phyloP scores from a whole-genome alignment of 2,113 vertebrate genomes.

The Scopus umbretta region DNA sequence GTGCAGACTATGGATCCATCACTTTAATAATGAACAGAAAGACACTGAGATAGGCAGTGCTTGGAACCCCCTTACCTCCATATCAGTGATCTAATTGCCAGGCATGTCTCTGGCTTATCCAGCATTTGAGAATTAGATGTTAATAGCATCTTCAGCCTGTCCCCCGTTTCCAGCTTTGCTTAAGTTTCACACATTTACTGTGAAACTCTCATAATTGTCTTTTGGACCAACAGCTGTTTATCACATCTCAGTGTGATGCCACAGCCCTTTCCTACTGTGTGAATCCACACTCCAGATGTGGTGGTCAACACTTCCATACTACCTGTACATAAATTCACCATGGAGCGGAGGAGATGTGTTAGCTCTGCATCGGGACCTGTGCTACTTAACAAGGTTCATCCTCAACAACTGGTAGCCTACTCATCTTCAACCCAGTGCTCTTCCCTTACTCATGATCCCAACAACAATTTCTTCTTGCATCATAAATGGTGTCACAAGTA shows the following conservation, averaged over 20 bases:
- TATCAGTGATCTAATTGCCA: not conserved
- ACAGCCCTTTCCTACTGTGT: not conserved
- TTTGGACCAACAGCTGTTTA: not conserved
- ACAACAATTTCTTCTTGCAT: not conserved
- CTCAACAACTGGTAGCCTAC: not conserved
- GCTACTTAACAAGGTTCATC: not conserved
- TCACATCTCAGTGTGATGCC: not conserved
- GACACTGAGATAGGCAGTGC: not conserved
- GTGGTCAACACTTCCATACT: not conserved
- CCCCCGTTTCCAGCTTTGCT: not conserved
- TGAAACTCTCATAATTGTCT: not conserved
- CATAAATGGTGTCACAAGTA: not conserved
- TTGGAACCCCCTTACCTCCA: not conserved
- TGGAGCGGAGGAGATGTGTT: not conserved
- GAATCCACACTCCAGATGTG: not conserved
- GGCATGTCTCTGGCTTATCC: not conserved
- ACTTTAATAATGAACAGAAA: not conserved
- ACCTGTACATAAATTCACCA: not conserved
- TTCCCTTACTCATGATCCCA: not conserved
- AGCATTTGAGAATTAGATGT: not conserved
- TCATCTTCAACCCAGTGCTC: not conserved
- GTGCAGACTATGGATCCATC: not conserved
- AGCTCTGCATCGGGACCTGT: not conserved
- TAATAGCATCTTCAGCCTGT: not conserved
- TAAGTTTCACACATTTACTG: not conserved